Conservation (phyloP, 2,888 invertebrate genomes). For the Autographa pulchrina region DNA sequence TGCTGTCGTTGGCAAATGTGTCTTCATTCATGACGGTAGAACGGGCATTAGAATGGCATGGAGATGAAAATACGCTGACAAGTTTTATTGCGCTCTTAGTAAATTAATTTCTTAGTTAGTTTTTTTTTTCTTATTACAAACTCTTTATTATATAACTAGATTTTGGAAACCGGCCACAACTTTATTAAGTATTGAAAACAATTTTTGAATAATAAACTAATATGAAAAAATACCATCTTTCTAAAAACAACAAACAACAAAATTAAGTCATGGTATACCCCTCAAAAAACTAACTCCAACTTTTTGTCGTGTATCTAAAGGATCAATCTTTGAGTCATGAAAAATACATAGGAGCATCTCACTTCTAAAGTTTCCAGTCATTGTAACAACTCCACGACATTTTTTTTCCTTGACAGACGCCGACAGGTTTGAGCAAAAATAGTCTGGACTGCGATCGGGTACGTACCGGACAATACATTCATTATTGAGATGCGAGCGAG, state of each 20-base stretch:
- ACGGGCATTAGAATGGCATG: slow-evolving; percentile 67
- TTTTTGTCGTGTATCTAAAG: slow-evolving; percentile 38
- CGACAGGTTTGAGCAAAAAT: slow-evolving; percentile 88
- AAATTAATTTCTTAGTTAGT: not conserved
- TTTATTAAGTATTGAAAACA: no score
- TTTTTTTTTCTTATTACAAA: no score
- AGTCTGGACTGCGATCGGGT: slow-evolving; percentile 79
- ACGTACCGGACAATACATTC: slow-evolving; percentile 86
- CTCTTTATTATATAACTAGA: no score
- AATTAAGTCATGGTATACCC: slow-evolving; percentile 32
- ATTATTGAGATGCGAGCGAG: slow-evolving; percentile 80
- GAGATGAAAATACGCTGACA: slow-evolving; percentile 64
- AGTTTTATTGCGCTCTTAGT: slow-evolving; percentile 17
- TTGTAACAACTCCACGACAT: slow-evolving; percentile 64
- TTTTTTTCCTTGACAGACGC: slow-evolving; percentile 78
- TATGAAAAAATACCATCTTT: not conserved
- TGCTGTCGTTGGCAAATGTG: slow-evolving; percentile 87
- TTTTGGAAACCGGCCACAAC: no score
- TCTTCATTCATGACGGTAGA: slow-evolving; percentile 86
- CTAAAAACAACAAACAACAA: not conserved
- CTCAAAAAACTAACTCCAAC: slow-evolving; percentile 28
- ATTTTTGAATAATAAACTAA: not conserved
- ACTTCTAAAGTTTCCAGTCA: slow-evolving; percentile 49
- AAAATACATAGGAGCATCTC: slow-evolving; percentile 49
- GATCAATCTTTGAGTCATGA: slow-evolving; percentile 54